Evolutionary conservation across 2,113 vertebrate species (phyloP), one percentile per base, ranked within the genome.

Genomic region (Nanorana parkeri): DNA sequence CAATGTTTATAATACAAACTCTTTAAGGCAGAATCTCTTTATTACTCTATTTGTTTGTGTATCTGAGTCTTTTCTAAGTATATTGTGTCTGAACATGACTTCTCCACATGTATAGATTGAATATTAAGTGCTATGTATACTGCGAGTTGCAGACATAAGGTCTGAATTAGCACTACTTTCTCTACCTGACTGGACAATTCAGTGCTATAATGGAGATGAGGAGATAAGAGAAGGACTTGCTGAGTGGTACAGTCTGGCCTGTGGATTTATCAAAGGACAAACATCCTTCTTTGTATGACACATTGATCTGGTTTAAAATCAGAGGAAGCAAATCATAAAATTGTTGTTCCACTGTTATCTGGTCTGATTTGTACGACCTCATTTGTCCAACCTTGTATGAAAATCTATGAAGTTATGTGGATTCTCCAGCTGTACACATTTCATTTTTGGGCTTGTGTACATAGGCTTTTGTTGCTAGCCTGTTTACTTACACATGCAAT

Each of bases 1-100:
- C 11, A 60, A 68, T 83, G 72, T 83, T 83, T 83, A 75, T 10
- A 76, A 15, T 83, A 67, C 60, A 83, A 83, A 83, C 71, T 76
- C 71, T 83, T 60, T 56, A 74, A 24, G 71, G 17, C 72, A 74
- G 51, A 67, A 60, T 65, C 21, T 55, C 51, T 26, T 83, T 75
- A 66, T 82, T 55, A 36, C 80, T 75, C 15, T 65, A 58, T 67
- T 82, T 76, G 63, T 58, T 83, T 76, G 72, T 51, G 54, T 47
- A 63, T 60, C 6, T 67, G 76, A 29, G 55, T 13, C 41, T 76
- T 47, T 47, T 47, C 8, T 63, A 24, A 2, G 13, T 54, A 11
- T 29, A 64, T 58, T 74, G 51, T 82, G 69, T 21, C 64, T 74
- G 47, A 67, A 26, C n/a, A 82, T 20, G 26, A 75, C 80, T 58